phyloP scores from a whole-genome alignment of 2,888 invertebrate species.

The Chrysopilus asiliformis region DNA sequence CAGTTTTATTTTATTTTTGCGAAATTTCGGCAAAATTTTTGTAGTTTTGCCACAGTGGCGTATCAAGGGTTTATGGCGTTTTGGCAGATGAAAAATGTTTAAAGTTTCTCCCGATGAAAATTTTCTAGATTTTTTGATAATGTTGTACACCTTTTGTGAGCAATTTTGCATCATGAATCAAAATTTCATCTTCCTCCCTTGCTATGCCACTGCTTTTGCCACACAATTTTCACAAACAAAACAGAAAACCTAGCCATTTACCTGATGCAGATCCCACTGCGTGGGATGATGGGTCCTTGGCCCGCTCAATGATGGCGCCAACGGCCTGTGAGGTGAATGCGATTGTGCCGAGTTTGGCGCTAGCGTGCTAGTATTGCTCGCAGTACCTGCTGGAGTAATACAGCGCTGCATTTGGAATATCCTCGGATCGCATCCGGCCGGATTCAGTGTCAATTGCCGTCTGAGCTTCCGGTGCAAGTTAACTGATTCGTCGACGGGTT shows the following conservation, averaged over 20 bases:
- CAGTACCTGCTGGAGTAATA: conserved; percentile 14
- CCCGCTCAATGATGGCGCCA: conserved; percentile 19
- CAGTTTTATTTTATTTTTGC: too few species aligned
- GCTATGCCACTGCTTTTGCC: background rate
- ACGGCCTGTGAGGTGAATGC: conserved; percentile 20
- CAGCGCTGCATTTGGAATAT: conserved; percentile 36
- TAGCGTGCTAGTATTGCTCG: conserved; percentile 21
- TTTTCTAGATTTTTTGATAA: too few species aligned
- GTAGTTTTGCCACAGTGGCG: too few species aligned
- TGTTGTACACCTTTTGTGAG: background rate
- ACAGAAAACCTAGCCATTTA: conserved; percentile 5
- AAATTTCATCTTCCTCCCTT: background rate
- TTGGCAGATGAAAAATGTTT: too few species aligned
- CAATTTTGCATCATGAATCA: background rate
- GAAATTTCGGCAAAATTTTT: too few species aligned
- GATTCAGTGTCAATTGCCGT: conserved; percentile 71
- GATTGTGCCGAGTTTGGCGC: conserved; percentile 17
- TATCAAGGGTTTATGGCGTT: too few species aligned
- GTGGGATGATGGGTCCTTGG: conserved; percentile 16
- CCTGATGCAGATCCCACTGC: conserved; percentile 21
- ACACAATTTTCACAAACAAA: too few species aligned
- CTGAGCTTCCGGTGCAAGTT: conserved; percentile 68
- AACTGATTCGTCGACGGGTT: conserved; percentile 27
- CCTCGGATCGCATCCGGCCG: conserved; percentile 56
- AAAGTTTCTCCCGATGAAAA: too few species aligned